Percentiles rank a stretch among this genome's conserved stretches.
Evolutionary conservation across 2,113 vertebrate species (phyloP).

Genomic region (Canis aureus): DNA sequence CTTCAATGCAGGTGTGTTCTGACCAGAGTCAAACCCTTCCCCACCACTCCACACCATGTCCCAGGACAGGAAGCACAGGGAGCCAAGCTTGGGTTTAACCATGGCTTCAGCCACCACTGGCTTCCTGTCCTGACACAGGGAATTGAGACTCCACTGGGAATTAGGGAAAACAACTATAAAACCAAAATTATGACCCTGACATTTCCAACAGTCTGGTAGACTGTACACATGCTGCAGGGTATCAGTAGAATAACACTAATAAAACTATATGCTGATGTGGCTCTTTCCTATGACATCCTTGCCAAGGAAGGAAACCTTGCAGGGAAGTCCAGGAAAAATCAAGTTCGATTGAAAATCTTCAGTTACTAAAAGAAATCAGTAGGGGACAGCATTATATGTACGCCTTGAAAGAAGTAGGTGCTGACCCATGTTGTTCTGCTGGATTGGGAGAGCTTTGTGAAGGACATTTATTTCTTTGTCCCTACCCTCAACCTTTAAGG

Average conservation of each 20-base stretch:
- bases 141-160: not conserved
- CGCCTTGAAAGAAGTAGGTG: not conserved
- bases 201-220: not conserved
- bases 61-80: not conserved
- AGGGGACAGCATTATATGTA: not conserved
- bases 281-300: constrained; percentile 50
- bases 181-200: not conserved
- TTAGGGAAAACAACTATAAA: not conserved
- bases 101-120: not conserved
- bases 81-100: not conserved
- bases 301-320: constrained; percentile 4
- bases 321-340: not conserved
- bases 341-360: not conserved
- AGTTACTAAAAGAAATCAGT: not conserved
- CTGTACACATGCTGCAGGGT: not conserved
- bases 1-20: not conserved
- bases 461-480: not conserved
- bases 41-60: not conserved
- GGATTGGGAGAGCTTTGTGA: not conserved
- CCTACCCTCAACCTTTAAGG: too few relatives aligned
- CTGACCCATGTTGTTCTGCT: not conserved
- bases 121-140: not conserved
- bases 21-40: not conserved
- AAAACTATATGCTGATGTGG: not conserved
- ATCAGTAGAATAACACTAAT: not conserved